Evolutionary conservation across 2,113 vertebrate species (phyloP).

Genomic region (Passer montanus): DNA sequence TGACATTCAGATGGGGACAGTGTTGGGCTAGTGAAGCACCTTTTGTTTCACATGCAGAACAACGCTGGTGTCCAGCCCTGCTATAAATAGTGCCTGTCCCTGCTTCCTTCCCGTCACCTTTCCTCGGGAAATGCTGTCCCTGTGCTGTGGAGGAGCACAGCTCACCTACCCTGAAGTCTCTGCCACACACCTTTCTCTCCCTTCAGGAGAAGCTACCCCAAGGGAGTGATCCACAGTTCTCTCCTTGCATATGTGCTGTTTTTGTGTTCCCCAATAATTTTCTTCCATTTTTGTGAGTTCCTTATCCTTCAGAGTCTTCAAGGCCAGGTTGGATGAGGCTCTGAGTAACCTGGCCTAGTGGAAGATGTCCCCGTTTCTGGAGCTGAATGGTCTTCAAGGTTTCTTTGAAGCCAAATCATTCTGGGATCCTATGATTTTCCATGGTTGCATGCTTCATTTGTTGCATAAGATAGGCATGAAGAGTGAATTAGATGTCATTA

Average conservation of each 20-base stretch:
- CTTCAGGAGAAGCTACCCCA: not conserved
- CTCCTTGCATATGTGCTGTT: not conserved
- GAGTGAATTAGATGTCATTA: not conserved
- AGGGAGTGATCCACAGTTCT: not conserved
- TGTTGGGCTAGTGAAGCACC: not conserved
- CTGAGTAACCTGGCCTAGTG: not conserved
- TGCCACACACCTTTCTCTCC: not conserved
- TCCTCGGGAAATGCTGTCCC: conserved; percentile 11
- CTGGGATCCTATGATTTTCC: not conserved
- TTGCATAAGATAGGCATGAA: not conserved
- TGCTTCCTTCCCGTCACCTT: not conserved
- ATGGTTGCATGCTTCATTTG: not conserved
- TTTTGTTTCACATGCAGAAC: not conserved
- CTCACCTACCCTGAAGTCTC: not conserved
- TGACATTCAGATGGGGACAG: not conserved
- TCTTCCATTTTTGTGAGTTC: not conserved
- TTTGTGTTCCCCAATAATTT: accelerated
- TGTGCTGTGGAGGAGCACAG: accelerated
- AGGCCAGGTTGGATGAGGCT: not conserved
- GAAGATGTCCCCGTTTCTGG: not conserved
- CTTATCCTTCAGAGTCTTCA: not conserved
- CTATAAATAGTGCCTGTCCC: not conserved
- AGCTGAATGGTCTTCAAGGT: not conserved
- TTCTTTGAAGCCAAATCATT: not conserved
- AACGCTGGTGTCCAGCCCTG: accelerated